Evolutionary conservation across 2,113 vertebrate genomes (phyloP).

Genomic region (Bolborhynchus lineola): DNA sequence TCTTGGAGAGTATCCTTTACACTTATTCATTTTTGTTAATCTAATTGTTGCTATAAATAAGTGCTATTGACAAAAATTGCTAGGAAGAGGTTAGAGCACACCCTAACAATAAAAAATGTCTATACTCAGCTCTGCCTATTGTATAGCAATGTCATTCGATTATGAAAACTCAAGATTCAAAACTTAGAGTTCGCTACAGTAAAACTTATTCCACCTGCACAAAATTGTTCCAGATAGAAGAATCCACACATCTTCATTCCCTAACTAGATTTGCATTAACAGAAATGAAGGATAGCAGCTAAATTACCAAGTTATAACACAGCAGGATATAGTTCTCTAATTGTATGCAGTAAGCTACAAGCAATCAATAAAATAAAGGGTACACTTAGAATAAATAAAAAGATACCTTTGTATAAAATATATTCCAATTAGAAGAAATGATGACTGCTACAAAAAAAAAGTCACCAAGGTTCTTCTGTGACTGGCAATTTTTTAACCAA

Average conservation of each 20-base stretch:
- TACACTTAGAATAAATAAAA: background rate
- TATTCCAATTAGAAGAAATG: background rate
- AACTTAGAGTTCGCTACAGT: background rate
- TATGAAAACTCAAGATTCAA: background rate
- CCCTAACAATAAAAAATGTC: background rate
- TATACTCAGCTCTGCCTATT: background rate
- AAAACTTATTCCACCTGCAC: background rate
- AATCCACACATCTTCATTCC: background rate
- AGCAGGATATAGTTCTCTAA: background rate
- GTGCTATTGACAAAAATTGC: background rate
- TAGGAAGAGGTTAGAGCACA: background rate
- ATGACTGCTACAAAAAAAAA: background rate
- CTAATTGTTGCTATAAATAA: background rate
- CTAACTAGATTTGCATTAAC: background rate
- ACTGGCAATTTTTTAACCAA: conserved; percentile 37
- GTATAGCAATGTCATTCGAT: background rate
- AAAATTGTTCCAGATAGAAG: background rate
- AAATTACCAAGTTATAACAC: background rate
- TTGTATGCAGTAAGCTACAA: background rate
- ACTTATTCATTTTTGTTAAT: background rate
- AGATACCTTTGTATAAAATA: background rate
- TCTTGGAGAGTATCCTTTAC: background rate
- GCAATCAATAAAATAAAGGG: conserved; percentile 12
- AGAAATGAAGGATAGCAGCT: background rate
- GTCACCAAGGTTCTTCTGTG: background rate